Evolutionary conservation across 1,140 invertebrate species (phyloP), one percentile per base, ranked within the genome.

Genomic region (Drosophila busckii): DNA sequence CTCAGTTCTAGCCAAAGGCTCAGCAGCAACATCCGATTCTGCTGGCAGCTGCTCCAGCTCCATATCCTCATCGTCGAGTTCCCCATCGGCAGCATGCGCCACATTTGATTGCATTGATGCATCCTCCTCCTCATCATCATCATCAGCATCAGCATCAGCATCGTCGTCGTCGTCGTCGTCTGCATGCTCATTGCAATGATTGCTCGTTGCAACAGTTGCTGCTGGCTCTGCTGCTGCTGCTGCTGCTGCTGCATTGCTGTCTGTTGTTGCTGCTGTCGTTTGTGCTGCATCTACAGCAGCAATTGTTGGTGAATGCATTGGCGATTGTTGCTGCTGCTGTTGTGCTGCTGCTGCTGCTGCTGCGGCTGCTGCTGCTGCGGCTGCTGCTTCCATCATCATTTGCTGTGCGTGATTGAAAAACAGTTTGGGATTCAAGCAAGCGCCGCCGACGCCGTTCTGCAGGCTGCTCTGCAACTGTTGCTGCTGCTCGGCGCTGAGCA

Each of bases 321-420:
- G 83, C 23, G 83, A 83, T 40, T 82, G 67, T 37, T 76, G 70
- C 19, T 73, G 75, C 15, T 80, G 71, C 15, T 78, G 71, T 19
- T 75, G 70, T 42, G 73, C 71, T 26, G 66, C 61, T 15, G 64
- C 68, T 10, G 69, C 71, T 26, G 71, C 70, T 4, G 67, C 68
- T 7, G 70, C 71, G 19, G 73, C 83, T 35, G 84, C 84, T 38
- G 84, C 84, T 48, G 84, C 84, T 38, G 82, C 82, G 29, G 84
- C 82, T 32, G 82, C 84, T 56, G 73, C 84, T 41, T 76, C 75
- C 84, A 86, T 86, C 84, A 86, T 86, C 70, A 86, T 84, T 63
- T 86, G 84, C 38, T 86, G 84, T 44, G 84, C 84, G 84, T 86
- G 84, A 65, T 71, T 86, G 54, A 86, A 86, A 62, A 86, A 86